Base-by-base conservation (phyloP, 2,888 invertebrate species). In the Spilarctia lutea region DNA sequence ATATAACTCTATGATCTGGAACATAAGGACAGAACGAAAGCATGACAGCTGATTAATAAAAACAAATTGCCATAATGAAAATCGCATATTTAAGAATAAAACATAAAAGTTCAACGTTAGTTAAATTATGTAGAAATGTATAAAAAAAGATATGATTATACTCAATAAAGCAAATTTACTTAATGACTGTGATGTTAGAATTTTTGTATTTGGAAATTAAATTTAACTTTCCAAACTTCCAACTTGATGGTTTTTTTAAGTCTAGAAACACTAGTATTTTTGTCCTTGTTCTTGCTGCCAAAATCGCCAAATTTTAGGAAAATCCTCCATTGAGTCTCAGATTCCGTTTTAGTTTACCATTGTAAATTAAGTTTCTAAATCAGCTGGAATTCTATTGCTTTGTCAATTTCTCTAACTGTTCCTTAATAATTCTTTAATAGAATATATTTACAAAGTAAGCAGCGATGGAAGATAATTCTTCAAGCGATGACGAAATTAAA, bases 381-480 rank as follows among this genome's bases (percentile, higher is more conserved):
- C 74, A 75, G 84, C 75, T 80, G 79, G 79, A 80, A 78, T 83
- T 81, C 74, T 79, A 71, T 81, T 81, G 79, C 74, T 75, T 83
- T 75, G 78, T 69, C 77, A 67, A 79, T 72, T 75, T 65, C 71
- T 66, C 65, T 75, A 78, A 77, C 75, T 71, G 74, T 71, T 45
- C 71, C 68, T 73, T 65, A 66, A 63, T 79, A 75, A 71, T 78
- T 82, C 77, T 65, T 74, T 73, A 78, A 73, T 84, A 79, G 74
- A 76, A 75, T 80, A 80, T 71, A 78, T 76, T 80, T 81, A 76
- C 78, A 77, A 80, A 83, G 83, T 86, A 85, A 85, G 81, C 84
- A 86, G 89, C 87, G 87, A 95, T 96, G 95, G 95, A 95, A 87
- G 94, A 94, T 88, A 93, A 92, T 89, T 89, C 92, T 80, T 90